Evolutionary conservation across 2,113 vertebrate genomes (phyloP).

Genomic region (Platycercus adscitus): DNA sequence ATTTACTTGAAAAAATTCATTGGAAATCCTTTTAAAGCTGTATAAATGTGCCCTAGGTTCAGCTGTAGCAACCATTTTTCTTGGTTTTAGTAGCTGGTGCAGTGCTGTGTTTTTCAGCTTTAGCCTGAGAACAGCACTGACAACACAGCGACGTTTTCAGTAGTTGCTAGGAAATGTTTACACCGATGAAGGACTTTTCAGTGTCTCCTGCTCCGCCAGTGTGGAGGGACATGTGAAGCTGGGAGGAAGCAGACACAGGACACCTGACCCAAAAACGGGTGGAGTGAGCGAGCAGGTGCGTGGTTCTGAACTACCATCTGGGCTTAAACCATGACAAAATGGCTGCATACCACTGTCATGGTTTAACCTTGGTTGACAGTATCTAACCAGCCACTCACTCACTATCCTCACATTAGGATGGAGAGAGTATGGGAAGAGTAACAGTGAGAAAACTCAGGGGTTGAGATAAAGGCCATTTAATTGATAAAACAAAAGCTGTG

Average conservation of each 20-base stretch:
- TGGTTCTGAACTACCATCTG: neutral
- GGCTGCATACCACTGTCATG: accelerated
- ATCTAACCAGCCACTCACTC: accelerated
- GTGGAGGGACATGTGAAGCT: neutral
- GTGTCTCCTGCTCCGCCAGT: neutral
- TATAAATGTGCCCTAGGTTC: neutral
- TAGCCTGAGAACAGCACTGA: neutral
- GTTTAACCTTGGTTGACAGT: neutral
- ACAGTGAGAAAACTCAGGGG: accelerated
- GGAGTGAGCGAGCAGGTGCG: neutral
- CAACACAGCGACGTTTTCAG: neutral
- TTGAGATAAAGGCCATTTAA: neutral
- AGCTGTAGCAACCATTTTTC: neutral
- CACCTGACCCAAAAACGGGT: neutral
- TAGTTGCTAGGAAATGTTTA: neutral
- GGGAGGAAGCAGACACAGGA: neutral
- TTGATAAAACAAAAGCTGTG: neutral
- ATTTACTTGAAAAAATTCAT: neutral
- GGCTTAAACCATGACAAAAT: neutral
- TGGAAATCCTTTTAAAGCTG: neutral
- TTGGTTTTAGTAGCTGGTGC: neutral
- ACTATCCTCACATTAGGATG: accelerated
- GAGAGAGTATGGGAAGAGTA: neutral
- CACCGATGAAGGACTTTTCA: neutral
- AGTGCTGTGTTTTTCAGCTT: neutral